Conservation (phyloP, 1,140 invertebrate genomes). For the Argopecten irradians region DNA sequence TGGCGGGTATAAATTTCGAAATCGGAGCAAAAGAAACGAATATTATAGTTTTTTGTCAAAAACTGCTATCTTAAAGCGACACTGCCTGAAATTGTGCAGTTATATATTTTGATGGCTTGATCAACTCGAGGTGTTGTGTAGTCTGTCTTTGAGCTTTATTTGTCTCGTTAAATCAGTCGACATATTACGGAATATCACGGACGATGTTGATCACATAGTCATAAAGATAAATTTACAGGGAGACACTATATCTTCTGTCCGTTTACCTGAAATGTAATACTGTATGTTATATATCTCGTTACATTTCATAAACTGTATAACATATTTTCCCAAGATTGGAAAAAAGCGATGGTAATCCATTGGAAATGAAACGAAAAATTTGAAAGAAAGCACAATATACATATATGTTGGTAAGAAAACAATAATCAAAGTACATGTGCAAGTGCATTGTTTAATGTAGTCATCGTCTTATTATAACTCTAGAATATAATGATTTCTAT, state of each 20-base stretch:
- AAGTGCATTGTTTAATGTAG: too few species aligned
- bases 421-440: too few species aligned
- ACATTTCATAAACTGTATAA: too few species aligned
- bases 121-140: not conserved
- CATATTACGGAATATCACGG: not conserved
- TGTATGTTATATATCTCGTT: not conserved
- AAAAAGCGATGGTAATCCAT: too few species aligned
- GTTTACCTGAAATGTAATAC: not conserved
- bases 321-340: too few species aligned
- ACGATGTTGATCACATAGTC: not conserved
- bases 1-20: constrained; percentile 9
- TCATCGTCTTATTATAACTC: too few species aligned
- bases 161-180: not conserved
- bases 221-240: not conserved
- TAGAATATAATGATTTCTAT: too few species aligned
- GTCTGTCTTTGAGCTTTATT: not conserved
- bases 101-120: not conserved
- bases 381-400: too few species aligned
- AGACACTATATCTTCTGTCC: not conserved
- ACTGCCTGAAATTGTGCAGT: constrained; percentile 4
- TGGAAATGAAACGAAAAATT: too few species aligned
- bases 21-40: constrained; percentile 16
- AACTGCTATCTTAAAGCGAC: not conserved
- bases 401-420: too few species aligned
- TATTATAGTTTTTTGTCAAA: constrained; percentile 9